Percentiles rank a stretch among this genome's conserved stretches.
These are phyloP conservation scores for Diadumene lineata DNA, from an alignment of 92 coral and sea anemone genomes.

Conservation along the genomic window DNA sequence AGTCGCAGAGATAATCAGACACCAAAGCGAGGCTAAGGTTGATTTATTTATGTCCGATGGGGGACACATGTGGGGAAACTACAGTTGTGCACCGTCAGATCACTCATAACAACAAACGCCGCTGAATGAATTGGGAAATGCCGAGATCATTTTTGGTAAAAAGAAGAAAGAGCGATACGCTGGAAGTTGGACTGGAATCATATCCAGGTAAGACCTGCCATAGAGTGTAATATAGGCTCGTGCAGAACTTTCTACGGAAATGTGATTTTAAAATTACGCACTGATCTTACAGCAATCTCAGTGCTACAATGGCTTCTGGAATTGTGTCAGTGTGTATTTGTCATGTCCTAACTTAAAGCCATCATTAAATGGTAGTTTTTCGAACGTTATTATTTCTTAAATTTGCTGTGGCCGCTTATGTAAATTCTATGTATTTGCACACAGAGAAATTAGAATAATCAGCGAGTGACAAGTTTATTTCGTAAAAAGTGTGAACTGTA, in stretches of 20 bases:
- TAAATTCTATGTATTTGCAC: slow-evolving; percentile 32
- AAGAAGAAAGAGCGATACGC: slow-evolving; percentile 52
- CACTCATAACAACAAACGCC: neutral
- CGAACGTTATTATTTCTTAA: neutral
- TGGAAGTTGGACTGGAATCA: slow-evolving; percentile 22
- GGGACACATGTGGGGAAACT: slow-evolving; percentile 16
- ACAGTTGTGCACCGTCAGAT: neutral
- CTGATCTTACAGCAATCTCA: neutral
- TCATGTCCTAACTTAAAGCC: neutral
- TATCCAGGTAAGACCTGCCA: slow-evolving; percentile 38
- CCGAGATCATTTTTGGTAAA: slow-evolving; percentile 83
- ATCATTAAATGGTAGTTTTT: neutral
- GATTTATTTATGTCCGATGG: slow-evolving; percentile 25
- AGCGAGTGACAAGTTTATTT: slow-evolving; percentile 7
- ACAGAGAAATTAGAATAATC: slow-evolving; percentile 49
- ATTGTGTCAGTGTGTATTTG: neutral
- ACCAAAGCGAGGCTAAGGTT: slow-evolving; percentile 28
- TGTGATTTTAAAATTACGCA: neutral
- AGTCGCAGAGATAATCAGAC: slow-evolving; percentile 18
- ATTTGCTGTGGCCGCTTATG: slow-evolving; percentile 24
- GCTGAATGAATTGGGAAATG: slow-evolving; percentile 47
- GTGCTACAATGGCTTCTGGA: neutral
- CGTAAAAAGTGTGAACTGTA: slow-evolving; percentile 6
- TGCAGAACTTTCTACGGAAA: neutral
- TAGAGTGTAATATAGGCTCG: neutral